Percentiles rank a stretch among this genome's conserved stretches.
Conservation (phyloP, 2,113 vertebrate species). For the Orientallactaga bullata region DNA sequence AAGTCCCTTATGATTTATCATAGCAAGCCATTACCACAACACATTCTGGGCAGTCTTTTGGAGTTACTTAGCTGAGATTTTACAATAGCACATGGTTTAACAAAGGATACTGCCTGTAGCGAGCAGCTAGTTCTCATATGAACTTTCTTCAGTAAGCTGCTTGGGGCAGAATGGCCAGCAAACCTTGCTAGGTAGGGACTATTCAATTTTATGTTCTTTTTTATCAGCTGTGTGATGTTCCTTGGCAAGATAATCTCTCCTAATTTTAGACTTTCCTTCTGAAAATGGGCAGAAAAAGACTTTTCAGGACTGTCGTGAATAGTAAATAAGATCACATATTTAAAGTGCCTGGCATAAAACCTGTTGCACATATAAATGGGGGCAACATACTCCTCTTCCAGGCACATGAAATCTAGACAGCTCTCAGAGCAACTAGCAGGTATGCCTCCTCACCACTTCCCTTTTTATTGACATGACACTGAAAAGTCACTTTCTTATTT, state of each 20-base stretch:
- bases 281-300: background rate
- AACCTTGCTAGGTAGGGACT: fast-evolving
- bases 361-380: no score
- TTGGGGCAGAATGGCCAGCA: background rate
- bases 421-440: background rate
- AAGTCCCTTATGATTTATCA: background rate
- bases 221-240: background rate
- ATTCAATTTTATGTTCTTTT: background rate
- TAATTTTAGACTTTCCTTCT: background rate
- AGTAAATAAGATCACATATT: background rate
- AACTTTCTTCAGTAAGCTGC: fast-evolving
- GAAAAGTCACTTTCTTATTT: background rate
- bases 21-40: background rate
- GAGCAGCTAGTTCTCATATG: background rate
- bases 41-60: background rate
- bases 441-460: background rate
- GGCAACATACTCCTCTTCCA: background rate
- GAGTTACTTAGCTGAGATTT: background rate
- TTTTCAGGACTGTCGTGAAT: background rate
- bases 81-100: background rate
- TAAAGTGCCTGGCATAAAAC: background rate
- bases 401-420: background rate
- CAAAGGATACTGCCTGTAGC: background rate
- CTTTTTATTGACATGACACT: background rate
- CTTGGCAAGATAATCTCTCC: background rate